Evolutionary conservation across 2,113 vertebrate species (phyloP), one percentile per base, ranked within the genome.

Genomic region (Datnioides undecimradiatus): DNA sequence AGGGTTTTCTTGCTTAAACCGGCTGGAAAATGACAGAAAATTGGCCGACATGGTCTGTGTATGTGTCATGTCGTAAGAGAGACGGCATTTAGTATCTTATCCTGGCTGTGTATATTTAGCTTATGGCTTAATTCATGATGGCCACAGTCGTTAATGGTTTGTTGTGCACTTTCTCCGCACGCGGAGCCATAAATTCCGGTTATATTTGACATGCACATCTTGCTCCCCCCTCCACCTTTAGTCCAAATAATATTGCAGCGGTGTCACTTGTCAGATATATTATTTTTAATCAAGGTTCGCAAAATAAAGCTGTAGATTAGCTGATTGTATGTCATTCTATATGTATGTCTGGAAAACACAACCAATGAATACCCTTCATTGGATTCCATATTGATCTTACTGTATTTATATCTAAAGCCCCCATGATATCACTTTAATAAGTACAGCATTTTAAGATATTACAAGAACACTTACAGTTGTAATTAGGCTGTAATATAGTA

Each of bases 101-200:
- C 23, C 12, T 51, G 10, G 21, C 67, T 58, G 55, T 52, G 48
- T 85, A 55, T 73, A 52, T 77, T 62, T 81, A 49, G 54, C 40
- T 5, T 72, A 5, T 41, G 71, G 73, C 31, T 83, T 66, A 54
- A 63, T 80, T 76, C 62, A 65, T 72, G 14, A 51, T 80, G 83
- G 68, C 64, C n/a, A 60, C 41, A 57, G 8, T 40, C 21, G 23
- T 33, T 38, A 19, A 46, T 64, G 65, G 60, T 19, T 69, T 79
- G 1, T 63, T 43, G 66, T 66, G 63, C 70, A 49, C 83, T 64
- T 62, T 29, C 29, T 21, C 49, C 48, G 9, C 13, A 41, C 12
- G 58, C 29, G 64, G 2, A 52, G 12, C 46, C 64, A 67, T 14
- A 16, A 25, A 48, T 40, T 45, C 21, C 11, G 19, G 55, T 25